Evolutionary conservation across 2,797 vertebrate genomes (phyloP), one percentile per base, ranked within the genome.

Genomic region (Brachyalestes nurse): DNA sequence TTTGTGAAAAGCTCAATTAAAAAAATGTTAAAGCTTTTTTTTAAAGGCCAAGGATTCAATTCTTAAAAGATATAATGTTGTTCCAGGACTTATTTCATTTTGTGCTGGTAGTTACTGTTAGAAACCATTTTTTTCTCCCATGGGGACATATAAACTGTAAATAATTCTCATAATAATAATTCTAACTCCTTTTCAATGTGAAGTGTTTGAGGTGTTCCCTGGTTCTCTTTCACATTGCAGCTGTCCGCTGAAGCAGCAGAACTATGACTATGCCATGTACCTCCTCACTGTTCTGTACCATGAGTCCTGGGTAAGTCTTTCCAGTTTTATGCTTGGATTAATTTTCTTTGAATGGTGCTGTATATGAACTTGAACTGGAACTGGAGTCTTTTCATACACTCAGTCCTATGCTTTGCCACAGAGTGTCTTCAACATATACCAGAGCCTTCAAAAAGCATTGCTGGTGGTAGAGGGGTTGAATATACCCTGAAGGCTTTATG

Each of bases 251-350:
- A 96, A 92, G 87, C 92, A 92, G 80, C 98, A 99, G 95, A 99
- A 99, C 84, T 91, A 92, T 23, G 96, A 99, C 87, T 96, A 99
- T 1, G 93, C 95, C 80, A 87, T 96, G 87, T 99, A 99, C 88
- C 95, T 99, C 58, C 95, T 99, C 13, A 99, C 97, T 1, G 97
- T 97, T 82, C 90, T 99, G 40, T 99, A 97, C 90, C 98, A 99
- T 1, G 98, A 99, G 86, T 98, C 97, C 8, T 99, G 97, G 97
- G 98, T 99, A 93, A 96, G 97, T 77, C 40, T 7, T n/a, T 71
- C 45, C 2, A 21, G 3, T 17, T 34, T 67, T 70, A 4, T 4
- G 16, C 28, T 9, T 57, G 9, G 58, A 47, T 49, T 9, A 40
- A 25, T 12, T 0, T 25, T 45, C 6, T 72, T 1, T 38, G 14